Base-by-base conservation (phyloP, 2,797 vertebrate genomes). In the Chaetodon trifasciatus region DNA sequence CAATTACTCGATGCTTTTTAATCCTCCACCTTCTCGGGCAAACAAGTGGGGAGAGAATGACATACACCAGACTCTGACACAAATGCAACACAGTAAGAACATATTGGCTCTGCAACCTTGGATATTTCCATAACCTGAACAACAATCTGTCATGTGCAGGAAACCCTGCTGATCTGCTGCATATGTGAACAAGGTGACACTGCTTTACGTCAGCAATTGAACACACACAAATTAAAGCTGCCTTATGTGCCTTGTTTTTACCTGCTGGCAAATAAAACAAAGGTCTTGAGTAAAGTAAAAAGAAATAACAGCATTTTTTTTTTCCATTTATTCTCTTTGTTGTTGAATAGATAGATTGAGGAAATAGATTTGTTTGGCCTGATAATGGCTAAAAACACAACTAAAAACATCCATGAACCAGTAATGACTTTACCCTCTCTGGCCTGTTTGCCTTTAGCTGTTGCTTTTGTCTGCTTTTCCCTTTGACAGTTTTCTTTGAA, bases 401-500 rank as follows among this genome's bases (percentile, higher is more conserved):
- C 40, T 78, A n/a, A 63, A 81, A 64, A 69, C 66, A 72, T 68
- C 75, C 24, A 79, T 63, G 50, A 79, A 71, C 56, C 60, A 75
- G 37, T 70, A 42, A 76, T 74, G 70, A 69, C 58, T 82, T 74
- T 63, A 73, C 11, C 60, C 72, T 66, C 65, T 73, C 55, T 62
- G 56, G 23, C 35, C 66, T 17, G 17, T 69, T 81, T 24, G 76
- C 67, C 78, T 78, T 67, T 62, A 57, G 81, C 70, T 71, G 55
- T 66, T 71, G 28, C 28, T 32, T 32, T 77, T 83, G 71, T 83
- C 68, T 66, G 12, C 60, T 79, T 79, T 76, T 72, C 64, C 64
- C 61, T 64, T 70, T 84, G 68, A 75, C 67, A 65, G 50, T 58
- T 81, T 76, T 46, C 79, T 79, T 88, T 78, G 42, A 86, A 81